Conservation (phyloP, 1,140 invertebrate genomes). For the Ceratosolen solmsi region DNA sequence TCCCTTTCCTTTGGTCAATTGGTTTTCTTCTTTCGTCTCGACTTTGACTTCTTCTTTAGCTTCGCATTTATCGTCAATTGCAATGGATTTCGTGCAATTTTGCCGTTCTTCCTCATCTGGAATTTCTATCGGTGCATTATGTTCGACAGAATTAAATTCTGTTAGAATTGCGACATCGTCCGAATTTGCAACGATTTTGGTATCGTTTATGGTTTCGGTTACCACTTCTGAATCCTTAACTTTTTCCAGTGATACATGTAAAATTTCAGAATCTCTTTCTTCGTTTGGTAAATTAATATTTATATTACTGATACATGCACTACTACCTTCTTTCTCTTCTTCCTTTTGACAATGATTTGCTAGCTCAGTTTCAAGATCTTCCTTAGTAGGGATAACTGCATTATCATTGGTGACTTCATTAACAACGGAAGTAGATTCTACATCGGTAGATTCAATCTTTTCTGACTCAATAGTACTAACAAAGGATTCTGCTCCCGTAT, state of each 20-base stretch:
- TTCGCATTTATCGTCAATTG: neutral
- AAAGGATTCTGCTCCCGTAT: conserved; percentile 26
- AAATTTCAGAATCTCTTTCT: neutral
- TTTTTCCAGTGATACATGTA: neutral
- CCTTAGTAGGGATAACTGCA: neutral
- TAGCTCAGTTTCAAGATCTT: neutral
- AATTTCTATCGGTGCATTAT: conserved; percentile 14
- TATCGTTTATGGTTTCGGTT: neutral
- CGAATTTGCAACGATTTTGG: conserved; percentile 32
- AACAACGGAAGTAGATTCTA: neutral
- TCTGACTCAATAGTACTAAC: conserved; percentile 11
- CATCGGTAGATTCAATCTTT: conserved; percentile 21
- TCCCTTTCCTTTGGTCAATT: neutral
- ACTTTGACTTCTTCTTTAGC: neutral
- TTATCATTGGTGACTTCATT: conserved; percentile 8
- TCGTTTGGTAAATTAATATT: neutral
- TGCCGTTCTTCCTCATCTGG: neutral
- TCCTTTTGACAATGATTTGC: conserved; percentile 16
- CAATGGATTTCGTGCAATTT: neutral
- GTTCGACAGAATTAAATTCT: conserved; percentile 41
- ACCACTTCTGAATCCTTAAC: neutral
- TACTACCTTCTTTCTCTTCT: neutral
- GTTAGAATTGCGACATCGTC: conserved; percentile 45
- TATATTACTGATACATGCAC: neutral
- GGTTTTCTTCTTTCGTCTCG: neutral